A percentile compares a stretch with the other conserved stretches of the same genome.
phyloP scores from a whole-genome alignment of 1,140 invertebrate species.

The Drosophila subpulchrella region DNA sequence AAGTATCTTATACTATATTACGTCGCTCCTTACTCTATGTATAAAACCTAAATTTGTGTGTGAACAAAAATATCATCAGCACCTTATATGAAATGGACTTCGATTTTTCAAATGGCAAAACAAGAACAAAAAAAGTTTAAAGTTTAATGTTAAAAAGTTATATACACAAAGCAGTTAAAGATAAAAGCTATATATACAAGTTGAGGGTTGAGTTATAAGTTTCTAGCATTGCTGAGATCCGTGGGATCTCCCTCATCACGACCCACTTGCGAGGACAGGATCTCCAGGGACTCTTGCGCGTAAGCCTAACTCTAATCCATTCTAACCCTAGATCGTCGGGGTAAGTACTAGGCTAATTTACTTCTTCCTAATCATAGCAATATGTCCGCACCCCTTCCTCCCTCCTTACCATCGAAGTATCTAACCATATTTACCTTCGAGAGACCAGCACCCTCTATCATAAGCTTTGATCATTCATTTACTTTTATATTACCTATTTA shows the following conservation, averaged over 20 bases:
- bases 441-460: constrained; percentile 31
- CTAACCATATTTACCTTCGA: constrained; percentile 1
- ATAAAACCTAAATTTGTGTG: constrained; percentile 81
- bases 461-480: constrained; percentile 42
- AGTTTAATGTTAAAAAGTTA: constrained; percentile 55
- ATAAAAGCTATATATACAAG: constrained; percentile 79
- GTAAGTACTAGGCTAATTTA: constrained; percentile 81
- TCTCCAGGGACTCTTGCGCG: constrained; percentile 54
- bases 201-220: constrained; percentile 83
- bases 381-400: constrained; percentile 26
- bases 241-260: constrained; percentile 47
- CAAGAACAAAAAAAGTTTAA: constrained; percentile 35
- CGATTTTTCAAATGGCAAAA: constrained; percentile 81
- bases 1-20: constrained; percentile 75
- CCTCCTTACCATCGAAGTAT: constrained; percentile 2
- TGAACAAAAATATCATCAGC: constrained; percentile 85
- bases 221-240: constrained; percentile 67
- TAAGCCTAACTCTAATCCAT: constrained; percentile 57
- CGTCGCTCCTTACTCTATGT: constrained; percentile 75
- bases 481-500: constrained; percentile 29
- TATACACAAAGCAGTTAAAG: constrained; percentile 68
- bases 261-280: constrained; percentile 47
- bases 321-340: constrained; percentile 47
- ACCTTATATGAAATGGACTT: constrained; percentile 84
- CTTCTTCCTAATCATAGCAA: constrained; percentile 38